Evolutionary conservation across 2,113 vertebrate genomes (phyloP).

Genomic region (Sorex fumeus): DNA sequence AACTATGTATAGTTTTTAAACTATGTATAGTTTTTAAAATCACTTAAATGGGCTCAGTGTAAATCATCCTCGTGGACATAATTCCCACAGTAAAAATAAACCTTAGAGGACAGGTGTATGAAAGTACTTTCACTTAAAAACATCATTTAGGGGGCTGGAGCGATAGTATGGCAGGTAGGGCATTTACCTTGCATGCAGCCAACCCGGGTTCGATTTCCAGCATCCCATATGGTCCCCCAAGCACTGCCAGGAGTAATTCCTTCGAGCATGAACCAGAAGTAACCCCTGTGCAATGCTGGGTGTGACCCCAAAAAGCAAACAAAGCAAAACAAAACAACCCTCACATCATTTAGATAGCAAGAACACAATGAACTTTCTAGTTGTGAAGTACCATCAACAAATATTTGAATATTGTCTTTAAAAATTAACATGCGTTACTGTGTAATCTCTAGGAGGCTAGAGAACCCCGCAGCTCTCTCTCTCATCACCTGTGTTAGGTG

Average conservation of each 20-base stretch:
- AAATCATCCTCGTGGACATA: neutral
- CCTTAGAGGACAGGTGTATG: slow-evolving; percentile 74
- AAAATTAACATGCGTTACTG: neutral
- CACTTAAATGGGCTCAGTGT: neutral
- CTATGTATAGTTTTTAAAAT: slow-evolving; percentile 55
- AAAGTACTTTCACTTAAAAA: slow-evolving; percentile 71
- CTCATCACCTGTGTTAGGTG: too few relatives aligned
- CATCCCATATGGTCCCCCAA: too few relatives aligned
- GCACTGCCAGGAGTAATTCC: too few relatives aligned
- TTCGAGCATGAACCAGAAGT: too few relatives aligned
- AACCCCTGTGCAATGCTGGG: too few relatives aligned
- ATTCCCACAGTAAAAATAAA: slow-evolving; percentile 58
- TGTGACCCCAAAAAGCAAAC: too few relatives aligned
- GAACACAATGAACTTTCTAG: slow-evolving; percentile 66
- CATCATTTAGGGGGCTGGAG: slow-evolving; percentile 73
- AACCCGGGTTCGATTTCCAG: too few relatives aligned
- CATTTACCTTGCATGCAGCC: too few relatives aligned
- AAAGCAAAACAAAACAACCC: too few relatives aligned
- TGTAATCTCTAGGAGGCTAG: too few relatives aligned
- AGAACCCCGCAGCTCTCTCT: too few relatives aligned
- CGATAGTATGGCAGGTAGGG: too few relatives aligned
- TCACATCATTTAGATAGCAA: slow-evolving; percentile 70
- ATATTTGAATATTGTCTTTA: slow-evolving; percentile 55
- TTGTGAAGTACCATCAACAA: slow-evolving; percentile 61
- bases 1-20: slow-evolving; percentile 39